Evolutionary conservation across 2,888 invertebrate species (phyloP).

Genomic region (Drosophila anceps): DNA sequence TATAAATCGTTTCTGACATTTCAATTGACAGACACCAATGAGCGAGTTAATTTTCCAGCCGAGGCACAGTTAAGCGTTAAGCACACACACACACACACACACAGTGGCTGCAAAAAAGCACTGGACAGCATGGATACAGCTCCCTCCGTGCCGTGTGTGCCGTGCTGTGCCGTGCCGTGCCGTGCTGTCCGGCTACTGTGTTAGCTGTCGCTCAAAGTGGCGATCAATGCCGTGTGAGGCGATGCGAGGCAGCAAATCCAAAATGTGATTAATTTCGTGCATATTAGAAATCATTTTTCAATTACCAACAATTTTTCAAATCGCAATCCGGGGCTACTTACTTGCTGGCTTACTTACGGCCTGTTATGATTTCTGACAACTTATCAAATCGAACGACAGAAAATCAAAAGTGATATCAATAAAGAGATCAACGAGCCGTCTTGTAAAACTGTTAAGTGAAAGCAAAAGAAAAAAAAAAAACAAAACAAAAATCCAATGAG

Average conservation of each 20-base stretch:
- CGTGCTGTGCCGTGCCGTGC: not conserved
- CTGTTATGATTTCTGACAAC: constrained; percentile 75
- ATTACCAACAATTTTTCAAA: constrained; percentile 65
- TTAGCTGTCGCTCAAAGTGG: constrained; percentile 77
- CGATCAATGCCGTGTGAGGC: constrained; percentile 58
- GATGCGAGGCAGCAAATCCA: constrained; percentile 60
- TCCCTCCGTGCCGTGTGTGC: not conserved
- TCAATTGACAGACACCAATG: constrained; percentile 83
- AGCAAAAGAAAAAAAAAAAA: constrained; percentile 37
- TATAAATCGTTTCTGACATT: constrained; percentile 83
- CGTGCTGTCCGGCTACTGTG: constrained; percentile 61
- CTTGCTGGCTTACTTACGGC: constrained; percentile 67
- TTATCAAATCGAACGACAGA: constrained; percentile 78
- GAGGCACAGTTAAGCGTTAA: constrained; percentile 48
- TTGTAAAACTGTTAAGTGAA: constrained; percentile 67
- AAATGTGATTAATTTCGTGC: constrained; percentile 81
- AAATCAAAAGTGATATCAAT: constrained; percentile 81
- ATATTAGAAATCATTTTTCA: constrained; percentile 82
- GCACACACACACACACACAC: constrained; percentile 16
- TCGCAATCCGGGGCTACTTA: constrained; percentile 57
- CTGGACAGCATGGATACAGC: constrained; percentile 36
- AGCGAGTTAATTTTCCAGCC: constrained; percentile 80
- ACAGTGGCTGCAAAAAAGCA: constrained; percentile 57
- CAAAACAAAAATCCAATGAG: not conserved
- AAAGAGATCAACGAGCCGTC: constrained; percentile 74